Evolutionary conservation across 2,797 vertebrate genomes (phyloP).

Genomic region (Danio jaintianensis): DNA sequence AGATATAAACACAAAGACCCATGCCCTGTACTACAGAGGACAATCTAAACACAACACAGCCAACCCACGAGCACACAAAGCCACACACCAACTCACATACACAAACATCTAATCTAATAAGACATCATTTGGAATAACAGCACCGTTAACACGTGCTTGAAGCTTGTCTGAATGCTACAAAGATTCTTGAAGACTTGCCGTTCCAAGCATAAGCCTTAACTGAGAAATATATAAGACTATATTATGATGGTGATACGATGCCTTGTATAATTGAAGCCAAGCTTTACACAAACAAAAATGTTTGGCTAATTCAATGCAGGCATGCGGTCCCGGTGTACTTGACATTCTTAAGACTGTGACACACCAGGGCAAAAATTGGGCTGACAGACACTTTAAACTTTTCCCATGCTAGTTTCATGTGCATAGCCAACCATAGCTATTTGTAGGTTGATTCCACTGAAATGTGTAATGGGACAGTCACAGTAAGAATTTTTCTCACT

Average conservation of each 20-base stretch:
- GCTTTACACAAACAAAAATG: not conserved
- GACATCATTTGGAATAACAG: constrained; percentile 46
- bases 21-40: constrained; percentile 35
- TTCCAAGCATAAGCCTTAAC: not conserved
- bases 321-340: not conserved
- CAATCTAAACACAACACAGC: constrained; percentile 47
- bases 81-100: constrained; percentile 2
- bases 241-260: not conserved
- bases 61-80: not conserved
- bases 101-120: constrained; percentile 42
- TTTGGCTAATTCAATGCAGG: not conserved
- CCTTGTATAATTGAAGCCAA: not conserved
- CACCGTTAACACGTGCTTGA: constrained; percentile 45
- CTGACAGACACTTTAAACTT: too few species aligned
- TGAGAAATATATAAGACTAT: not conserved
- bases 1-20: constrained; percentile 59
- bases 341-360: not conserved
- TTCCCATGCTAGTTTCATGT: not conserved
- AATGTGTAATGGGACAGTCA: not conserved
- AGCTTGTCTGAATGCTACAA: constrained; percentile 5
- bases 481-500: not conserved
- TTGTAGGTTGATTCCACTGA: not conserved
- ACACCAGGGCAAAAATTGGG: not conserved
- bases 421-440: not conserved
- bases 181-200: constrained; percentile 5